Percentiles rank a stretch among this genome's conserved stretches.
Conservation (phyloP, 2,888 invertebrate genomes). For the Xanthia icteritia region DNA sequence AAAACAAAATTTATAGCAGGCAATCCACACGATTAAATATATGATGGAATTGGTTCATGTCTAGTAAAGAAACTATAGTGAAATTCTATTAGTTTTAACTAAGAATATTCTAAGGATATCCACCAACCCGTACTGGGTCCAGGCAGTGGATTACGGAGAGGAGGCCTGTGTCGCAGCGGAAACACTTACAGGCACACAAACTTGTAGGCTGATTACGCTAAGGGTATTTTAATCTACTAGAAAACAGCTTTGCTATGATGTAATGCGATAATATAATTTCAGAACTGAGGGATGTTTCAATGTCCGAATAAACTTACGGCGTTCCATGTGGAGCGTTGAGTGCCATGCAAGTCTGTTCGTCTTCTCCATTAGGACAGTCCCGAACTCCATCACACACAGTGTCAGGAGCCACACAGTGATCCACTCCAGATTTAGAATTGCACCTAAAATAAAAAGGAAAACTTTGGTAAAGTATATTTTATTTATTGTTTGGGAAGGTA, state of each 20-base stretch:
- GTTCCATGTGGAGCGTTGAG: slow-evolving; percentile 79
- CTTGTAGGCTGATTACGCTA: background rate
- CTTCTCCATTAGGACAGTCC: slow-evolving; percentile 94
- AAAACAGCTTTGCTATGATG: background rate
- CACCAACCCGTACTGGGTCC: background rate
- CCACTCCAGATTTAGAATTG: slow-evolving; percentile 71
- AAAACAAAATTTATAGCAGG: background rate
- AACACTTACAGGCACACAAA: background rate
- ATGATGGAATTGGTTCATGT: background rate
- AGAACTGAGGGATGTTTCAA: background rate
- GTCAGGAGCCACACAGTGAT: slow-evolving; percentile 92
- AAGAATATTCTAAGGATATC: background rate
- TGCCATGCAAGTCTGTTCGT: slow-evolving; percentile 92
- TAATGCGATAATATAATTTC: background rate
- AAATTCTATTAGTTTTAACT: background rate
- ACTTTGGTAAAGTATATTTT: no score
- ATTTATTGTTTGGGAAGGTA: no score
- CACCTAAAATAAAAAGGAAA: slow-evolving; percentile 76
- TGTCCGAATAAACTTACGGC: slow-evolving; percentile 74
- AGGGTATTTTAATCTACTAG: background rate
- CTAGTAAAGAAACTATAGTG: background rate
- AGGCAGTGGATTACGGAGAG: background rate
- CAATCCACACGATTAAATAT: background rate
- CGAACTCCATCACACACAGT: slow-evolving; percentile 94
- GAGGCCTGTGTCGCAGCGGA: background rate